phyloP scores from a whole-genome alignment of 2,797 vertebrate genomes.

The Acanthornis magna region DNA sequence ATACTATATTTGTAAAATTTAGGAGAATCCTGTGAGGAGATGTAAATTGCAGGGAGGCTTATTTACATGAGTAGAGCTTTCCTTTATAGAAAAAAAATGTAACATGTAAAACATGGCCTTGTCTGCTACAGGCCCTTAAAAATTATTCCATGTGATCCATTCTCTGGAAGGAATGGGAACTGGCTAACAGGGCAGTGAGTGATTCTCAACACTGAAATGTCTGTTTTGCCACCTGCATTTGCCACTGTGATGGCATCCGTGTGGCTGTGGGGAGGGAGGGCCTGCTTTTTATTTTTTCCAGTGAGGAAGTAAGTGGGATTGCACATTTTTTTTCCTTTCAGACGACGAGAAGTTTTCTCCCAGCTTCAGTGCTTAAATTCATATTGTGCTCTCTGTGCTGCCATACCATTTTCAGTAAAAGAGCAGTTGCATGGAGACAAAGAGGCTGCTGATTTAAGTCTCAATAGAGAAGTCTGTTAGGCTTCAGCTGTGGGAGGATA shows the following conservation, averaged over 20 bases:
- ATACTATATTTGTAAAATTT: background rate
- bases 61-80: background rate
- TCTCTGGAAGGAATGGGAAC: background rate
- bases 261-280: background rate
- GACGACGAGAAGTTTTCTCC: background rate
- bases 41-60: background rate
- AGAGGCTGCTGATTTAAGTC: constrained; percentile 51
- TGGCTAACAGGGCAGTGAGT: background rate
- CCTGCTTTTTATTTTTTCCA: background rate
- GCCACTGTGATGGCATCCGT: background rate
- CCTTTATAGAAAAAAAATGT: background rate
- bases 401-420: constrained; percentile 39
- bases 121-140: background rate
- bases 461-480: constrained; percentile 46
- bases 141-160: background rate
- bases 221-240: background rate
- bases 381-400: constrained; percentile 41
- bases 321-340: background rate
- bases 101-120: background rate
- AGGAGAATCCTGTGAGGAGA: background rate
- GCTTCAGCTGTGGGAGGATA: constrained; percentile 48
- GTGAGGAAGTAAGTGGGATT: background rate
- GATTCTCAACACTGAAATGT: background rate
- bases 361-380: constrained; percentile 13
- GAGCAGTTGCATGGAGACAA: constrained; percentile 55